Evolutionary conservation across 2,888 invertebrate species (phyloP).

Genomic region (Frankliniella fusca): DNA sequence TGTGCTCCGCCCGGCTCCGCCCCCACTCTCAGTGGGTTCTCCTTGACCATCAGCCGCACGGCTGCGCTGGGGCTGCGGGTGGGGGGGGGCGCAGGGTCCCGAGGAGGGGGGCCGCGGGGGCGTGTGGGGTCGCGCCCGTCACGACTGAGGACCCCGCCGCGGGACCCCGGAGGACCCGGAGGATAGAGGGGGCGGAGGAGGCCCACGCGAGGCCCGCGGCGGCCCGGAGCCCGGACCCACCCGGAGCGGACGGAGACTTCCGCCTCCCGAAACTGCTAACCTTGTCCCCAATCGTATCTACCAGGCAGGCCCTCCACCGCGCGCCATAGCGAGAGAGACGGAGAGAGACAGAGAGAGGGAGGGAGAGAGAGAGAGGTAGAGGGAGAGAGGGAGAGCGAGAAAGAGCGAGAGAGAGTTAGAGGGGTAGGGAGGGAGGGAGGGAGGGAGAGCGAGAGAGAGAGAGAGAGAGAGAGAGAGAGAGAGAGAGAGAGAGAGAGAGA

Average conservation of each 20-base stretch:
- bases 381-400: no score
- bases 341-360: no score
- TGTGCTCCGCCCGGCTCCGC: background rate
- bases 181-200: no score
- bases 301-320: no score
- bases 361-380: no score
- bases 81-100: background rate
- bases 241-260: no score
- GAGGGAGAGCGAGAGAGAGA: no score
- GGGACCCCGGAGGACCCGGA: background rate
- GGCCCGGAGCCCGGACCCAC: background rate
- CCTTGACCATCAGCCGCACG: background rate
- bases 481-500: no score
- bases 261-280: background rate
- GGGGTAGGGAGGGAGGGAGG: no score
- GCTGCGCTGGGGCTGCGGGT: background rate
- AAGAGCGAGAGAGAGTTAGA: no score
- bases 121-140: background rate
- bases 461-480: no score
- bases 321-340: no score
- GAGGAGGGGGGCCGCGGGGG: background rate
- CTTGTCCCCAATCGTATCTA: constrained; percentile 5
- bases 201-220: background rate
- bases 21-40: background rate
- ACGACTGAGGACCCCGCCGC: background rate